Percentiles rank a stretch among this genome's conserved stretches.
Conservation (phyloP, 2,888 invertebrate genomes). For the Xylophagus ater region DNA sequence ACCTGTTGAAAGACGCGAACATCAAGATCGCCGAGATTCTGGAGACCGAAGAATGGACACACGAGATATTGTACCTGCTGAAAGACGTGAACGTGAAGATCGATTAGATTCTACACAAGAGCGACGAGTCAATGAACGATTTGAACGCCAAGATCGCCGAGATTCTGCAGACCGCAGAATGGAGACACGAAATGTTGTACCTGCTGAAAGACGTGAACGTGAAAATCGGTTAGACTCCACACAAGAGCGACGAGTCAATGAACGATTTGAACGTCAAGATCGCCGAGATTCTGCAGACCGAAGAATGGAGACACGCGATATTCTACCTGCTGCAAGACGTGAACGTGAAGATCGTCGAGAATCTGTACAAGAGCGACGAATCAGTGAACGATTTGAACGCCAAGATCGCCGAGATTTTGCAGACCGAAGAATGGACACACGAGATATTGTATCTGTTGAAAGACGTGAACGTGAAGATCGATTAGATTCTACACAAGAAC, state of each 20-base stretch:
- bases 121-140: neutral
- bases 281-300: neutral
- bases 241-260: neutral
- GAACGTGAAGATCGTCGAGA: slow-evolving; percentile 1
- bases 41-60: too few species aligned
- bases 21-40: neutral
- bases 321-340: too few species aligned
- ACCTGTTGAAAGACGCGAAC: neutral
- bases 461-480: neutral
- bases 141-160: slow-evolving; percentile 2
- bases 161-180: neutral
- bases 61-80: too few species aligned
- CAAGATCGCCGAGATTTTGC: neutral
- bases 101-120: slow-evolving; percentile 2
- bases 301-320: too few species aligned
- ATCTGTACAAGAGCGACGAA: neutral
- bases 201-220: neutral
- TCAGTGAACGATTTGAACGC: neutral
- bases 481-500: neutral
- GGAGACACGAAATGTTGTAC: slow-evolving; percentile 1
- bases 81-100: neutral
- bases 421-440: neutral
- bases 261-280: neutral
- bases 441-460: neutral
- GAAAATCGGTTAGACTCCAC: neutral